Evolutionary conservation across 2,113 vertebrate species (phyloP).

Genomic region (Neolamprologus hecqui): DNA sequence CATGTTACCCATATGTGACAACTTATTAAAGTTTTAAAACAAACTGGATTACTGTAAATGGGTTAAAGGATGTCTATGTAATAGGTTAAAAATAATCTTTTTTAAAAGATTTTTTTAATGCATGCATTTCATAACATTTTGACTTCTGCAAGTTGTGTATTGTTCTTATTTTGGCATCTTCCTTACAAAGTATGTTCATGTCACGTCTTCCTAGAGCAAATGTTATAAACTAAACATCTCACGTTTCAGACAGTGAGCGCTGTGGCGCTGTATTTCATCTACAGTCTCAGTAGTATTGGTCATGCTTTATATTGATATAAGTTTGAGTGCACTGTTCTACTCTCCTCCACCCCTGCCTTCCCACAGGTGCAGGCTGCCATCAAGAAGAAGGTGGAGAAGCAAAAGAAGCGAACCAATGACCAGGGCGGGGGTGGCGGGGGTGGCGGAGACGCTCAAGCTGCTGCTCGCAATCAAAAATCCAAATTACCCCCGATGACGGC

Average conservation of each 20-base stretch:
- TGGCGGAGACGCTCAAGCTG: background rate
- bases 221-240: background rate
- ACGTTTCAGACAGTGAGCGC: background rate
- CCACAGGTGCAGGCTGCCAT: conserved; percentile 71
- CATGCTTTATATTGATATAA: background rate
- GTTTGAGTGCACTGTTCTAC: background rate
- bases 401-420: conserved; percentile 36
- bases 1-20: background rate
- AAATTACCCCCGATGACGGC: background rate
- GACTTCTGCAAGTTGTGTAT: background rate
- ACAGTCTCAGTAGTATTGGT: background rate
- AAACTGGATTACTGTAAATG: background rate
- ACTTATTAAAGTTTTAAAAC: background rate
- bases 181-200: background rate
- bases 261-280: background rate
- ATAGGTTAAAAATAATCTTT: background rate
- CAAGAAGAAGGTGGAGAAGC: conserved; percentile 71
- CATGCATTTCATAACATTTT: background rate
- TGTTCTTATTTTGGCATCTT: background rate
- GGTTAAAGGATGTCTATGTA: background rate
- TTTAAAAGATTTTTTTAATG: background rate
- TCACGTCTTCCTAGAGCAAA: background rate
- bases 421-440: background rate
- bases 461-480: background rate
- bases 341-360: background rate